Evolutionary conservation across 2,797 vertebrate genomes (phyloP).

Genomic region (Ataeniobius toweri): DNA sequence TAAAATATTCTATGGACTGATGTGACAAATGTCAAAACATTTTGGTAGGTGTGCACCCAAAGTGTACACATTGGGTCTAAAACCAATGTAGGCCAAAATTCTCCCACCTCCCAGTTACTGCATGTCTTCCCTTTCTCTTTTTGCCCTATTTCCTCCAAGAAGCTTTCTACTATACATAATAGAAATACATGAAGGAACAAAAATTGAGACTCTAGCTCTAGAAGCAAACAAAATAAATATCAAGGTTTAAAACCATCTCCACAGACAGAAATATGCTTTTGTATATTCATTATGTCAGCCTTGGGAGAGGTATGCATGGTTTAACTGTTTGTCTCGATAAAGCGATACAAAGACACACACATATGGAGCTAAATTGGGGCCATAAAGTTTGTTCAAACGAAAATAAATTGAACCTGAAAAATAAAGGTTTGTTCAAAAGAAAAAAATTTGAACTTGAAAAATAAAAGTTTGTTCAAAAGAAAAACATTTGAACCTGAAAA

Average conservation of each 20-base stretch:
- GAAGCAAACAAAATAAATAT: neutral
- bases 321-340: neutral
- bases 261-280: neutral
- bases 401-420: too few relatives aligned
- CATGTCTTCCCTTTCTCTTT: neutral
- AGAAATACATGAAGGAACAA: neutral
- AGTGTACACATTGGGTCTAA: neutral
- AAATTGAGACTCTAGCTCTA: neutral
- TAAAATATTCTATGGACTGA: too few relatives aligned
- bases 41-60: neutral
- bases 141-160: neutral
- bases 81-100: neutral
- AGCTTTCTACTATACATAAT: neutral
- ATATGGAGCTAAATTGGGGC: too few relatives aligned
- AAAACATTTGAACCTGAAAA: too few relatives aligned
- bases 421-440: too few relatives aligned
- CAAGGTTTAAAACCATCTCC: neutral
- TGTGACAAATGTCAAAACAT: neutral
- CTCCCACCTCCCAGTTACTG: neutral
- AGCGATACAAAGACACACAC: neutral
- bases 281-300: neutral
- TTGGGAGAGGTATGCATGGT: neutral
- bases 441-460: too few relatives aligned
- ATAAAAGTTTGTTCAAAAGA: too few relatives aligned
- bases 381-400: too few relatives aligned